A percentile compares a stretch with the other conserved stretches of the same genome.
phyloP scores from a whole-genome alignment of 64 coral and sea anemone species.

The Trachythela sp. region DNA sequence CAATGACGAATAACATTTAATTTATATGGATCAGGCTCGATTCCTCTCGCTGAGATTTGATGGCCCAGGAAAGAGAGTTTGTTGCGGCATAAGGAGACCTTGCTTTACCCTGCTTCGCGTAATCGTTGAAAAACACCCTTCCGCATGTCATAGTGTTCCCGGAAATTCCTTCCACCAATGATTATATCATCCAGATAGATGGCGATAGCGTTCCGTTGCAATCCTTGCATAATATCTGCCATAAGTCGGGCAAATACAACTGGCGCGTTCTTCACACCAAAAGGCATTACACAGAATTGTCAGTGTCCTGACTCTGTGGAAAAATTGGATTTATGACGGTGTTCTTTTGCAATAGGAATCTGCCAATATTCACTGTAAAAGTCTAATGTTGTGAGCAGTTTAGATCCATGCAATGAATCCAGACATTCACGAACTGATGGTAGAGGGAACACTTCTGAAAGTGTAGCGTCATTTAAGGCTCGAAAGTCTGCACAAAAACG shows the following conservation, averaged over 20 bases:
- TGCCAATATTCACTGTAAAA: conserved; percentile 32
- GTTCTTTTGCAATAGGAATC: not conserved
- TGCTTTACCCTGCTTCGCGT: conserved; percentile 13
- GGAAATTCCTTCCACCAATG: not conserved
- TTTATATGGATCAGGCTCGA: too few relatives aligned
- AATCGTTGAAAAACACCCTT: not conserved
- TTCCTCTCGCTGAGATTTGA: too few relatives aligned
- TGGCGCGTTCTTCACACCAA: conserved; percentile 31
- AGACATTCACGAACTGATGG: conserved; percentile 9
- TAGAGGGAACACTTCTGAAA: too few relatives aligned
- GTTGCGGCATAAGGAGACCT: conserved; percentile 38
- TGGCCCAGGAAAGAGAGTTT: not conserved
- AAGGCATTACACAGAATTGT: conserved; percentile 32
- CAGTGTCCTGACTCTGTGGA: not conserved
- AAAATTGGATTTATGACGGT: conserved; percentile 20
- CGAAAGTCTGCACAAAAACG: conserved; percentile 32
- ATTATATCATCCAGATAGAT: not conserved
- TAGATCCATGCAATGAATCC: not conserved
- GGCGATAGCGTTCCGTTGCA: not conserved
- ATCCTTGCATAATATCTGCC: conserved; percentile 11
- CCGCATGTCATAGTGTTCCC: too few relatives aligned
- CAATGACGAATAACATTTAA: too few relatives aligned
- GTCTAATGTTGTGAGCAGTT: conserved; percentile 25
- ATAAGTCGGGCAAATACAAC: conserved; percentile 28
- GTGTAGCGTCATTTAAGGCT: conserved; percentile 5